These are phyloP conservation scores for Heteractis magnifica DNA, from an alignment of 92 coral and sea anemone genomes.

Conservation along the genomic window DNA sequence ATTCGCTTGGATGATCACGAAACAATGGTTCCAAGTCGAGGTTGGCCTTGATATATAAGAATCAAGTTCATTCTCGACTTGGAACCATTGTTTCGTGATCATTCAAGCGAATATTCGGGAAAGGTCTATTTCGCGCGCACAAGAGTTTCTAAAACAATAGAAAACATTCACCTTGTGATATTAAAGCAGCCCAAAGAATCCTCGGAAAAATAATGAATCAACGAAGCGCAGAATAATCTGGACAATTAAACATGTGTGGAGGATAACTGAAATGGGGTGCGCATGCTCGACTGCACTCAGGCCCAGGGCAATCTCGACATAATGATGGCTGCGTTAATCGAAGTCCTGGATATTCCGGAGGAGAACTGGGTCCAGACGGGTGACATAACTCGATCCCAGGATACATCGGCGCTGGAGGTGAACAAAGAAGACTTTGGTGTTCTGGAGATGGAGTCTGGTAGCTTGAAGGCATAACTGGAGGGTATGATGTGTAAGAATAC, in stretches of 20 bases:
- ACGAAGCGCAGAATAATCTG: conserved; percentile 16
- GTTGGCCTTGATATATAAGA: too few relatives aligned
- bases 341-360: conserved; percentile 25
- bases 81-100: too few relatives aligned
- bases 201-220: too few relatives aligned
- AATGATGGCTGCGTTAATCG: conserved; percentile 2
- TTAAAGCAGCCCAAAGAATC: neutral
- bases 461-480: neutral
- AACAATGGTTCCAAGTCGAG: too few relatives aligned
- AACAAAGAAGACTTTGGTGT: neutral
- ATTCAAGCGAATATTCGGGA: too few relatives aligned
- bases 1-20: too few relatives aligned
- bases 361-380: neutral
- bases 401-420: conserved; percentile 10
- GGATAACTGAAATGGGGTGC: conserved; percentile 7
- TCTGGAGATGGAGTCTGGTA: conserved; percentile 20
- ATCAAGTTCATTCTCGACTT: too few relatives aligned
- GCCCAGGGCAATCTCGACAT: conserved; percentile 36
- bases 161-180: neutral
- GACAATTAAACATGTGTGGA: conserved; percentile 1
- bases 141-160: too few relatives aligned
- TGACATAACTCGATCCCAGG: neutral
- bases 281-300: conserved; percentile 21
- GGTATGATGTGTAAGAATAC: conserved; percentile 10
- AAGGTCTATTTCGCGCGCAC: too few relatives aligned